Evolutionary conservation across 2,113 vertebrate genomes (phyloP).

Genomic region (Stigmatopora argus): DNA sequence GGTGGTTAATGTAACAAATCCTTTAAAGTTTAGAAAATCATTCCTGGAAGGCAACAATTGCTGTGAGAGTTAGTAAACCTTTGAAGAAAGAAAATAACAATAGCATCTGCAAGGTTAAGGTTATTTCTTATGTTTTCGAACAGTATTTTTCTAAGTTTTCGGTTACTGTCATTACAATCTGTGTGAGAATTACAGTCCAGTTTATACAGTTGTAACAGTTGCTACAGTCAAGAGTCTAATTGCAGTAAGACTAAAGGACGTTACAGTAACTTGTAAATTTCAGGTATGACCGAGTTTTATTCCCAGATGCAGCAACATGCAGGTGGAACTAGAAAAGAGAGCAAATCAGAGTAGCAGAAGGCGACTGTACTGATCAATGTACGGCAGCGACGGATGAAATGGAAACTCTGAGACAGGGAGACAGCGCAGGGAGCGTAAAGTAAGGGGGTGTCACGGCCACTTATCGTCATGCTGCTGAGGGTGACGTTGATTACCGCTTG

Average conservation of each 20-base stretch:
- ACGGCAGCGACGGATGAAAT: constrained; percentile 11
- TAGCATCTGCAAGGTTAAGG: background rate
- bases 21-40: background rate
- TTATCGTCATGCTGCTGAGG: constrained; percentile 48
- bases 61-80: background rate
- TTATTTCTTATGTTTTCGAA: too few relatives aligned
- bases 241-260: background rate
- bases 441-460: constrained; percentile 43
- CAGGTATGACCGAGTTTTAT: background rate
- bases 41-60: background rate
- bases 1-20: background rate
- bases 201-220: background rate
- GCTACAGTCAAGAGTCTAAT: background rate
- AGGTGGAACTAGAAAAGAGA: background rate
- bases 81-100: too few relatives aligned
- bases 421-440: constrained; percentile 20
- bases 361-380: background rate
- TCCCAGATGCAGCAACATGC: background rate
- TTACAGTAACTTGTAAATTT: background rate
- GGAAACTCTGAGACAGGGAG: constrained; percentile 31
- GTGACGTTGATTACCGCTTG: constrained; percentile 61
- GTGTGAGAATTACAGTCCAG: background rate
- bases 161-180: too few relatives aligned
- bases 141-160: too few relatives aligned
- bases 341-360: background rate